Base-by-base conservation (phyloP, 1,140 invertebrate species). In the Elysia chlorotica region DNA sequence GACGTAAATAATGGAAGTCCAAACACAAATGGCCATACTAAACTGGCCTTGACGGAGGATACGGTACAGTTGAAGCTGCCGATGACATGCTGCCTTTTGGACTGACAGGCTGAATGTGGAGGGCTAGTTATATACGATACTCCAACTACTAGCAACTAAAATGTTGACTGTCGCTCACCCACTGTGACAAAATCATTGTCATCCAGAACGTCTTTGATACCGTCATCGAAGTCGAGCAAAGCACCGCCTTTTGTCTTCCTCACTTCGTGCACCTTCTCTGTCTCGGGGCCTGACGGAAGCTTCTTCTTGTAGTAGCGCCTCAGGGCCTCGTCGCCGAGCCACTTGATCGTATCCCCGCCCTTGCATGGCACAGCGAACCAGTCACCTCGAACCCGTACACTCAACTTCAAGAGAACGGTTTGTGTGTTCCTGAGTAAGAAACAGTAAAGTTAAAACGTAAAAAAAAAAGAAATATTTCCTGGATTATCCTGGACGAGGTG, bases 151-250 rank as follows among this genome's bases (percentile, higher is more conserved):
- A n/a, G n/a, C n/a, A n/a, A n/a, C n/a, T n/a, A n/a, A n/a, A n/a
- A n/a, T n/a, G n/a, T n/a, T n/a, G n/a, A 48, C 19, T n/a, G 25
- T 38, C 4, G 78, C 87, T 87, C 85, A 91, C 91, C 90, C 38
- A 92, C 88, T 36, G 90, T 90, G 31, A 92, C 90, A 80, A 91
- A 92, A 73, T 92, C 91, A 82, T 92, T 90, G 81, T 92, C 91
- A 75, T 91, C 90, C 6, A 92, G 83, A 28, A 92, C 89, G 66
- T 90, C 88, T 63, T 78, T 83, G 36, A 92, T 87, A 14, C 83
- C 17, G 79, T 92, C 91, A 74, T 90, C 88, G 2, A 88, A 88
- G 80, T 92, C 91, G 57, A 92, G 79, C 56, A 92, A 89, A 14
- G 91, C 91, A 1, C 91, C 90, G 5, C 91, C 91, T 76, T 89